These are phyloP conservation scores for Pyralis farinalis DNA, from an alignment of 2,888 invertebrate genomes.

Conservation along the genomic window DNA sequence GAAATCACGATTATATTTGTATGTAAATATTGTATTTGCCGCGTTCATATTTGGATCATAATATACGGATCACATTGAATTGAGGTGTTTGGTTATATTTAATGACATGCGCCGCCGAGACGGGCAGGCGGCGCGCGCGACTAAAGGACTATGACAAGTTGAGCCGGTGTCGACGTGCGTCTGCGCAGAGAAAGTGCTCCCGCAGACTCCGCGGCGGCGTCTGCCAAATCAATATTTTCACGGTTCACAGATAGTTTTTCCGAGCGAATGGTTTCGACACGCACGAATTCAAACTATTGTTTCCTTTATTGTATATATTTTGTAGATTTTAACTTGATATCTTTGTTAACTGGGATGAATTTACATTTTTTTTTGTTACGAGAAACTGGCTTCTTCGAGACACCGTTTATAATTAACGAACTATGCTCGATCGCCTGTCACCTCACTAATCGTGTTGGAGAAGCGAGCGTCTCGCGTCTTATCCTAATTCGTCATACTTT, in stretches of 20 bases:
- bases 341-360: neutral
- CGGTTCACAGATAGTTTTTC: constrained; percentile 65
- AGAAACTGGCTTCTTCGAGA: neutral
- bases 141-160: constrained; percentile 53
- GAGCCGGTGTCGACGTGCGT: constrained; percentile 40
- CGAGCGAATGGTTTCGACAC: constrained; percentile 46
- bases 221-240: constrained; percentile 75
- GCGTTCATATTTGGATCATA: neutral
- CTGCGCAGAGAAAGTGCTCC: constrained; percentile 73
- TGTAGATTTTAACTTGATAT: neutral
- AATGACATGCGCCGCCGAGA: constrained; percentile 13
- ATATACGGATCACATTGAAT: constrained; percentile 2
- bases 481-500: constrained; percentile 64
- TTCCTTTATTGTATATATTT: neutral
- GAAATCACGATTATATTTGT: constrained; percentile 34
- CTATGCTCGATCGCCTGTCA: neutral
- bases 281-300: neutral
- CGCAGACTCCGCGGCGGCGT: constrained; percentile 75
- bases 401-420: no score
- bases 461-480: constrained; percentile 28
- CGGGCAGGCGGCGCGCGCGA: constrained; percentile 57
- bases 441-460: constrained; percentile 13
- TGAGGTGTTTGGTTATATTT: neutral
- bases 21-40: constrained; percentile 3
- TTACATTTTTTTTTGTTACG: neutral